Conservation (phyloP, 2,797 vertebrate genomes). For the Poecile montanus region DNA sequence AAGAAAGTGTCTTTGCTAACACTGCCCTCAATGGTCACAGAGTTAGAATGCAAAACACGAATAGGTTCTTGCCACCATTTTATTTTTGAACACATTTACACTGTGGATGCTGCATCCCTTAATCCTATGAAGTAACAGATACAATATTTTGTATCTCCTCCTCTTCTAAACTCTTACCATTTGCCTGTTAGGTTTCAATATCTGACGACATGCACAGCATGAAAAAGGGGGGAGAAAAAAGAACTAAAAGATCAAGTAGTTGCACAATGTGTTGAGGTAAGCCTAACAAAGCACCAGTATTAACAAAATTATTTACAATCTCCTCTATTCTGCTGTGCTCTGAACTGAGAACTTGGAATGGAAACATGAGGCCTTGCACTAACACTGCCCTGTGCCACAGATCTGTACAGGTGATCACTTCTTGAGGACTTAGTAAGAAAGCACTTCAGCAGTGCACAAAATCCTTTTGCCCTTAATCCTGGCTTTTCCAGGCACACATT, state of each 20-base stretch:
- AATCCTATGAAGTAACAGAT: slow-evolving; percentile 51
- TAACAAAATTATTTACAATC: background rate
- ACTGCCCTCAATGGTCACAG: background rate
- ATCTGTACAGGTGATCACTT: background rate
- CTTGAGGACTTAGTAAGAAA: background rate
- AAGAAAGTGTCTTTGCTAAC: slow-evolving; percentile 61
- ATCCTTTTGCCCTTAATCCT: background rate
- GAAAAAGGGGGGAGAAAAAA: slow-evolving; percentile 73
- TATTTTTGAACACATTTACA: slow-evolving; percentile 65
- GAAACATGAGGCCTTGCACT: background rate
- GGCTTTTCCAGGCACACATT: background rate
- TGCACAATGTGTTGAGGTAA: slow-evolving; percentile 31
- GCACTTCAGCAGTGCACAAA: background rate
- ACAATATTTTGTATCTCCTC: slow-evolving; percentile 49
- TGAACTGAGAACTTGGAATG: background rate
- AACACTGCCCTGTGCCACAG: background rate
- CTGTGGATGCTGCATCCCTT: slow-evolving; percentile 52
- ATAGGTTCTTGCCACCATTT: slow-evolving; percentile 55
- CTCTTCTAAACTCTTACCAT: slow-evolving; percentile 86
- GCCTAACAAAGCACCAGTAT: background rate
- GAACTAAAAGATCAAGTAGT: slow-evolving; percentile 72
- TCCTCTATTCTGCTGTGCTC: background rate
- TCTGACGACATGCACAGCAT: slow-evolving; percentile 89
- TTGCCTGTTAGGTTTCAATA: slow-evolving; percentile 93
- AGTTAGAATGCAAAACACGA: background rate